Percentiles rank a stretch among this genome's conserved stretches.
Evolutionary conservation across 2,113 vertebrate genomes (phyloP).

Genomic region (Isichthys henryi): DNA sequence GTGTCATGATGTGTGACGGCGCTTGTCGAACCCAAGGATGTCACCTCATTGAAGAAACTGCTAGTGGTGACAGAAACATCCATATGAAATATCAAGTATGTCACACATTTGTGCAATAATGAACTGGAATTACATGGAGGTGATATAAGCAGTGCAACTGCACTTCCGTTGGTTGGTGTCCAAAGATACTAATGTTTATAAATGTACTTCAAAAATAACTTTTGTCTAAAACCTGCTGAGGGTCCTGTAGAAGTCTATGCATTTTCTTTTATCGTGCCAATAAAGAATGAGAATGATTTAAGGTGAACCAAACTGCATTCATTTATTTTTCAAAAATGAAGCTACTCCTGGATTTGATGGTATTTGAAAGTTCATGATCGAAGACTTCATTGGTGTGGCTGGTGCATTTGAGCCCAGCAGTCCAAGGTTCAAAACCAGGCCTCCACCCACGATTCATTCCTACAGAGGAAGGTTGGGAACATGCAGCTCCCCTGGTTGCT

Average conservation of each 20-base stretch:
- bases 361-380: background rate
- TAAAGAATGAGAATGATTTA: background rate
- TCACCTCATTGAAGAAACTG: background rate
- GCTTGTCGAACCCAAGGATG: background rate
- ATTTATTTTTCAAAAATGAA: background rate
- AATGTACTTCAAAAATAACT: background rate
- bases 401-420: background rate
- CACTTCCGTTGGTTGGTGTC: background rate
- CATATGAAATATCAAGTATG: background rate
- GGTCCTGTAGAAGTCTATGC: background rate
- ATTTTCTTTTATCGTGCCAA: background rate
- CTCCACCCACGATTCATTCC: background rate
- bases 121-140: background rate
- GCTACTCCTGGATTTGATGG: background rate
- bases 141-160: background rate
- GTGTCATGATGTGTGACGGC: background rate
- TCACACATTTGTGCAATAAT: background rate
- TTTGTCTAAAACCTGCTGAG: background rate
- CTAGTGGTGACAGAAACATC: background rate
- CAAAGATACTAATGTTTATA: background rate
- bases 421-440: background rate
- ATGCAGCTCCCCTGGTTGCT: background rate
- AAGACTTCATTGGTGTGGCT: background rate
- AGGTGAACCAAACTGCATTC: background rate
- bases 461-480: background rate